A percentile compares a stretch with the other conserved stretches of the same genome.
phyloP scores from a whole-genome alignment of 2,113 vertebrate species.

The Engystomops pustulosus region DNA sequence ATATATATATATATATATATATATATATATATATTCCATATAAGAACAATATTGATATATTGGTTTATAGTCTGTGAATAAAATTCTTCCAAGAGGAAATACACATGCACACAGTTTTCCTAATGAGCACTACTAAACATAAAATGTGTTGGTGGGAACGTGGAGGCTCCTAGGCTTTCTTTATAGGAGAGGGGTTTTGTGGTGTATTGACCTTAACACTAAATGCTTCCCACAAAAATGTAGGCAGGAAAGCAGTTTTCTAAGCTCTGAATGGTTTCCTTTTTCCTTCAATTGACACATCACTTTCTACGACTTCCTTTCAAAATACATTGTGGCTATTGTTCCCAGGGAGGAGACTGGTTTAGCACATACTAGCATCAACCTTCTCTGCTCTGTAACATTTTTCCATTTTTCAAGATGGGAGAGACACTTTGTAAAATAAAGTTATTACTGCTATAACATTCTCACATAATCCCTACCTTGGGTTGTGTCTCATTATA shows the following conservation, averaged over 20 bases:
- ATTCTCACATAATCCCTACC: slow-evolving; percentile 42
- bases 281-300: slow-evolving; percentile 59
- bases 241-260: slow-evolving; percentile 51
- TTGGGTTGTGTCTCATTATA: slow-evolving; percentile 31
- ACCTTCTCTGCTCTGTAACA: slow-evolving; percentile 13
- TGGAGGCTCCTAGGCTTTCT: slow-evolving; percentile 35
- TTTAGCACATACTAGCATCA: slow-evolving; percentile 13
- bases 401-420: slow-evolving; percentile 29
- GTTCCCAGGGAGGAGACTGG: slow-evolving; percentile 31
- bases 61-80: slow-evolving; percentile 3
- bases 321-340: slow-evolving; percentile 47
- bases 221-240: slow-evolving; percentile 48
- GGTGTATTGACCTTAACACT: slow-evolving; percentile 28
- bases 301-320: slow-evolving; percentile 55
- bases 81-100: slow-evolving; percentile 23
- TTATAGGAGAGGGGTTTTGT: background rate
- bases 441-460: slow-evolving; percentile 49
- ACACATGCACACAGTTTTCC: background rate
- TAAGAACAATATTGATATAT: slow-evolving; percentile 9
- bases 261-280: slow-evolving; percentile 51
- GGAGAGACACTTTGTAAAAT: slow-evolving; percentile 45
- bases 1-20: too few relatives aligned
- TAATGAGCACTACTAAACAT: slow-evolving; percentile 2
- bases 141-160: slow-evolving; percentile 21
- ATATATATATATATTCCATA: too few relatives aligned